Evolutionary conservation across 2,797 vertebrate species (phyloP), one percentile per base, ranked within the genome.

Genomic region (Pangasius macronema): DNA sequence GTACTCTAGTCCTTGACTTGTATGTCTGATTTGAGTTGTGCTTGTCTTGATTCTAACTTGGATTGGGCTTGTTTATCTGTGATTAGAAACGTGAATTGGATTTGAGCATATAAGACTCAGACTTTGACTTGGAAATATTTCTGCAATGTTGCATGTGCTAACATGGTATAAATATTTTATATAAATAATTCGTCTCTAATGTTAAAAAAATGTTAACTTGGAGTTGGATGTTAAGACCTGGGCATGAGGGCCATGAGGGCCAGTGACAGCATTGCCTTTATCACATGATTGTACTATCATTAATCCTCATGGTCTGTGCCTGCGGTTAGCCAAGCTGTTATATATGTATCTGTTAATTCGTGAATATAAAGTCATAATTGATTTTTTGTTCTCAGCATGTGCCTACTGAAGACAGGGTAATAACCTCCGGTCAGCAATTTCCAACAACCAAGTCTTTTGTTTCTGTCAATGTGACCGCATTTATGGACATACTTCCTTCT

Each of bases 381-480:
- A 81, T 86, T 80, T 84, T 75, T n/a, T 49, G 42, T 79, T 22
- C 63, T 46, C 46, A 85, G 49, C 75, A 70, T 63, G 73, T 84
- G 61, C 27, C 11, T 77, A 18, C 70, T 82, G 51, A 87, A 82
- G 75, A 84, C 16, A 42, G 30, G 81, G 65, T 81, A 76, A 90
- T 88, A 59, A 80, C 73, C 55, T 77, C 22, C 5, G 3, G 59
- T 53, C 87, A 84, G 36, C 11, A 27, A 24, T 72, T 67, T 33
- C 27, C 39, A 75, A 82, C 82, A 85, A 73, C 13, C n/a, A 30
- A 57, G 33, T 76, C 13, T 51, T 55, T 82, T 84, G 70, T 86
- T 86, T 49, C 46, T 55, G 63, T 70, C 81, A 84, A 27, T 76
- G 83, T 27, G 55, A 46, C 51, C n/a, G 3, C 39, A 51, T 70